Evolutionary conservation across 2,888 invertebrate species (phyloP), one percentile per base, ranked within the genome.

Genomic region (Platycheirus albimanus): DNA sequence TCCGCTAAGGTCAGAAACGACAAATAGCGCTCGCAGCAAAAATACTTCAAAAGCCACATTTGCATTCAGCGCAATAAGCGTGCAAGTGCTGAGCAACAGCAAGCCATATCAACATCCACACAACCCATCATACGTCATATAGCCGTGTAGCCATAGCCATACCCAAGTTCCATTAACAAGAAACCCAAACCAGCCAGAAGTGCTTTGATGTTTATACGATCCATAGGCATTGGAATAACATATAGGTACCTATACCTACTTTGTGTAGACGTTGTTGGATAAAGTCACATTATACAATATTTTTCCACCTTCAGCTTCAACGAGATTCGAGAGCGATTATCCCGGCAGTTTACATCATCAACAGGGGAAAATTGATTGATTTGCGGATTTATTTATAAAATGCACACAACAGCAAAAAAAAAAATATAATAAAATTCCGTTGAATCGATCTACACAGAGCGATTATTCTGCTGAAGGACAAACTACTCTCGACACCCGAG

Each of bases 311-410:
- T 83, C 36, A 58, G 58, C 58, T 56, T 36, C 78, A 83, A 78
- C 83, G 51, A 83, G 49, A 49, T 61, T 74, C 30, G 78, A 83
- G 63, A 74, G 78, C 77, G 81, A 81, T 81, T 81, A 81, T 81
- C 77, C 81, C 64, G 69, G 83, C 78, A 78, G 72, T 78, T 83
- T 78, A 83, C 78, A 74, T 78, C 78, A 74, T 78, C 72, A 77
- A 72, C 72, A 76, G 67, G 38, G 56, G 67, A 78, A 83, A 83
- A 83, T 83, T 83, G 83, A 83, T 83, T 83, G 83, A 83, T 78
- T 78, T 83, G 83, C 78, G 64, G 69, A 78, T 78, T 83, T 74
- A 74, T 78, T 83, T 78, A 61, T 61, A 81, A 81, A 77, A 77
- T 77, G 71, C 67, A 71, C 49, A 75, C 52, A 70, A 45, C 79